Evolutionary conservation across 2,888 invertebrate species (phyloP).

Genomic region (Alentia gelatinosa): DNA sequence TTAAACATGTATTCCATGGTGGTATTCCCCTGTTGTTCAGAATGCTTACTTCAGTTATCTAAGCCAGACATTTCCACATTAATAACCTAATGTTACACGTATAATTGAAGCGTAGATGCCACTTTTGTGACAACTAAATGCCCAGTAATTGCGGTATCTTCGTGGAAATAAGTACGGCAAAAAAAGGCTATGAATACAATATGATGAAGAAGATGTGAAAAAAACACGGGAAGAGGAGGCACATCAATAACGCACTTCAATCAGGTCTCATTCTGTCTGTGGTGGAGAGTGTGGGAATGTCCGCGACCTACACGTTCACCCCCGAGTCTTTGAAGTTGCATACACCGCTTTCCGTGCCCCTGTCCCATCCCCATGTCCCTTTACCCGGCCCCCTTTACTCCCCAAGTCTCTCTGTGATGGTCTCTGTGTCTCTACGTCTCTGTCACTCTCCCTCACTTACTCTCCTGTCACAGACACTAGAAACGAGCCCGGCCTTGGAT

Average conservation of each 20-base stretch:
- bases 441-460: neutral
- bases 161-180: too few relatives aligned
- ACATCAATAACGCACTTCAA: neutral
- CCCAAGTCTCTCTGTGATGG: neutral
- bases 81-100: too few relatives aligned
- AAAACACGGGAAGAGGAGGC: neutral
- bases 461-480: neutral
- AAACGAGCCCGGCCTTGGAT: neutral
- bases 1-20: too few relatives aligned
- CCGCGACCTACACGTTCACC: neutral
- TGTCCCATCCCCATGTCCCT: neutral
- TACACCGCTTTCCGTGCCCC: neutral
- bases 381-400: neutral
- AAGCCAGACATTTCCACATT: too few relatives aligned
- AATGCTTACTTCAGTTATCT: too few relatives aligned
- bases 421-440: neutral
- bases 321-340: neutral
- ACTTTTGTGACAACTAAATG: too few relatives aligned
- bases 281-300: neutral
- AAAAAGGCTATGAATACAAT: neutral
- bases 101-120: too few relatives aligned
- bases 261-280: neutral
- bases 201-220: neutral
- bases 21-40: too few relatives aligned
- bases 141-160: too few relatives aligned